phyloP scores from a whole-genome alignment of 2,888 invertebrate genomes.

The Scaptomyza reducta region DNA sequence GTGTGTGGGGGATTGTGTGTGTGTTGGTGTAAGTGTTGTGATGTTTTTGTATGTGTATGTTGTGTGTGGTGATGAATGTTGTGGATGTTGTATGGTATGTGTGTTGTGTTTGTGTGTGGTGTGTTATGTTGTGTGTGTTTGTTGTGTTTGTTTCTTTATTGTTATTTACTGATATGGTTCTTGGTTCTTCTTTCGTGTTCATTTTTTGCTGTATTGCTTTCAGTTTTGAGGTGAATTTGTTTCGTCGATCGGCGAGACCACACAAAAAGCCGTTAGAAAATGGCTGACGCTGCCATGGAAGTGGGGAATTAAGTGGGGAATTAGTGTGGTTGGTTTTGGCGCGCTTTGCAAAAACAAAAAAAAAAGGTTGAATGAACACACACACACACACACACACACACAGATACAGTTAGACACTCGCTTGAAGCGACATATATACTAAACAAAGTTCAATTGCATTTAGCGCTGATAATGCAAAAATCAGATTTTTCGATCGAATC shows the following conservation, averaged over 20 bases:
- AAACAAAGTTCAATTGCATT: conserved; percentile 66
- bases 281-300: conserved; percentile 43
- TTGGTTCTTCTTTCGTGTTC: not conserved
- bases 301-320: conserved; percentile 8
- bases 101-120: too few species aligned
- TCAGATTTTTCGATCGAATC: conserved; percentile 7
- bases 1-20: too few species aligned
- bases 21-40: too few species aligned
- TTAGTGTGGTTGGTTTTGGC: conserved; percentile 55
- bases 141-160: conserved; percentile 19
- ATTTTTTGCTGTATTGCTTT: conserved; percentile 51
- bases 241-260: conserved; percentile 44
- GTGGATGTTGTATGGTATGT: too few species aligned
- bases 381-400: conserved; percentile 12
- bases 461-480: conserved; percentile 66
- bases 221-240: conserved; percentile 67
- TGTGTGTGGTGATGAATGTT: too few species aligned
- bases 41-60: conserved; percentile 4
- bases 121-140: conserved; percentile 12
- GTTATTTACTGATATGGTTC: conserved; percentile 32
- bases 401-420: too few species aligned
- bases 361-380: conserved; percentile 53
- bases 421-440: too few species aligned
- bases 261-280: conserved; percentile 55
- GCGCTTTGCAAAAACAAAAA: conserved; percentile 52